phyloP scores from a whole-genome alignment of 2,888 invertebrate genomes.

The Muschampia plurimacula region DNA sequence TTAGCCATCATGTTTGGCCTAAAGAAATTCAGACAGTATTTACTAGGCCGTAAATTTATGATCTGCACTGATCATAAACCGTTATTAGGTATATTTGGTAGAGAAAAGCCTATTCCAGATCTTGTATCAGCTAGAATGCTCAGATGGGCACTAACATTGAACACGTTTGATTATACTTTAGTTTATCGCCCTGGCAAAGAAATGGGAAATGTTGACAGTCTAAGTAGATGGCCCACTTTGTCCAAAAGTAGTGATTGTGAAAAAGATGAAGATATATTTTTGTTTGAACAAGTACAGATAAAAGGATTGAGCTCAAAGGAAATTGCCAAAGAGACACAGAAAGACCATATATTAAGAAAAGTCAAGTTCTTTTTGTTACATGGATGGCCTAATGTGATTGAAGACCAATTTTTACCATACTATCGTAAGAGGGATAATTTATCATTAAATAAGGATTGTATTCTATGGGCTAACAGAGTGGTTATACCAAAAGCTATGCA shows the following conservation, averaged over 20 bases:
- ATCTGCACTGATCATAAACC: constrained; percentile 13
- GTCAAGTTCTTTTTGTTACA: constrained; percentile 37
- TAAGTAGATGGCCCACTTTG: constrained; percentile 39
- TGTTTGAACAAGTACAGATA: constrained; percentile 3
- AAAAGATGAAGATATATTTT: constrained; percentile 6
- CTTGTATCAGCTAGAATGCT: constrained; percentile 41
- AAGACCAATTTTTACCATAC: constrained; percentile 22
- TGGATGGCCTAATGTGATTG: constrained; percentile 41
- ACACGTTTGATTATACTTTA: constrained; percentile 34
- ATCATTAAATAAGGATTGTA: constrained; percentile 37
- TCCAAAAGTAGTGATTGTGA: neutral
- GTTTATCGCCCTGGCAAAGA: constrained; percentile 36
- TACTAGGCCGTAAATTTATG: constrained; percentile 36
- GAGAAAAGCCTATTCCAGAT: constrained; percentile 42
- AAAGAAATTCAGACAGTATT: constrained; percentile 39
- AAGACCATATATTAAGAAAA: constrained; percentile 30
- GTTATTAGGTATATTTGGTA: constrained; percentile 5
- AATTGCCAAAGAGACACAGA: constrained; percentile 26
- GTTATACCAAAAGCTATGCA: constrained; percentile 33
- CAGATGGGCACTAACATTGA: constrained; percentile 40
- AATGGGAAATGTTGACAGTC: constrained; percentile 41
- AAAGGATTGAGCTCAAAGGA: constrained; percentile 2
- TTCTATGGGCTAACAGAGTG: constrained; percentile 39
- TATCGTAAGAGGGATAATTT: constrained; percentile 20
- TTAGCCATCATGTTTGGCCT: constrained; percentile 44